Conservation (phyloP, 2,797 vertebrate species). For the Gymnoscopelus braueri region DNA sequence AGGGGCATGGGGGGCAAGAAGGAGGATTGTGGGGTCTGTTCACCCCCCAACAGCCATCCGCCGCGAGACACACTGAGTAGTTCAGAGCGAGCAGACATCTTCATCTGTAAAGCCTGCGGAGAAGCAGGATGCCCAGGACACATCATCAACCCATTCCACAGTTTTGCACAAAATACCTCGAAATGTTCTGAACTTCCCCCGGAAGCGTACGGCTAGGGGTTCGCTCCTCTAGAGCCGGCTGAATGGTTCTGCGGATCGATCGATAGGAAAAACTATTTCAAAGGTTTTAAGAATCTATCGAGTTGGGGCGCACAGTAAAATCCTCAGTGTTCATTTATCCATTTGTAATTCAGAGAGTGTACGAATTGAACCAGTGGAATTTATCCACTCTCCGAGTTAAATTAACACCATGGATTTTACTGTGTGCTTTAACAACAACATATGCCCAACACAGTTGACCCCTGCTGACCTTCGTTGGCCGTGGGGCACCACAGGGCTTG, state of each 20-base stretch:
- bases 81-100: constrained; percentile 69
- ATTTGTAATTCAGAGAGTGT: too few species aligned
- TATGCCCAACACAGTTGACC: constrained; percentile 58
- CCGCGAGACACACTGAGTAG: constrained; percentile 63
- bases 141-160: constrained; percentile 68
- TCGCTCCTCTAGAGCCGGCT: constrained; percentile 61
- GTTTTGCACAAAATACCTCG: constrained; percentile 60
- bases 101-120: constrained; percentile 63
- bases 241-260: constrained; percentile 72
- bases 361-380: too few species aligned
- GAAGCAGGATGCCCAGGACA: constrained; percentile 67
- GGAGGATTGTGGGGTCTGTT: constrained; percentile 39
- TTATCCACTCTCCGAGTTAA: too few species aligned
- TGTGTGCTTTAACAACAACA: constrained; percentile 55
- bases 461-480: constrained; percentile 72
- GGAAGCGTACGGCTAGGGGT: constrained; percentile 66
- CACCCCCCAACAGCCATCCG: constrained; percentile 41
- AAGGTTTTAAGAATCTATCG: constrained; percentile 64
- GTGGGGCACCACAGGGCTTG: constrained; percentile 55
- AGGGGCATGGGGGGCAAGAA: constrained; percentile 37
- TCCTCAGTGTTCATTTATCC: too few species aligned
- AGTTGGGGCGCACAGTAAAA: constrained; percentile 44
- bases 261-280: constrained; percentile 71
- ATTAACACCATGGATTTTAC: too few species aligned
- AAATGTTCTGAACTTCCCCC: constrained; percentile 66